Conservation (phyloP, 2,113 vertebrate genomes). For the Sigmodon hispidus region DNA sequence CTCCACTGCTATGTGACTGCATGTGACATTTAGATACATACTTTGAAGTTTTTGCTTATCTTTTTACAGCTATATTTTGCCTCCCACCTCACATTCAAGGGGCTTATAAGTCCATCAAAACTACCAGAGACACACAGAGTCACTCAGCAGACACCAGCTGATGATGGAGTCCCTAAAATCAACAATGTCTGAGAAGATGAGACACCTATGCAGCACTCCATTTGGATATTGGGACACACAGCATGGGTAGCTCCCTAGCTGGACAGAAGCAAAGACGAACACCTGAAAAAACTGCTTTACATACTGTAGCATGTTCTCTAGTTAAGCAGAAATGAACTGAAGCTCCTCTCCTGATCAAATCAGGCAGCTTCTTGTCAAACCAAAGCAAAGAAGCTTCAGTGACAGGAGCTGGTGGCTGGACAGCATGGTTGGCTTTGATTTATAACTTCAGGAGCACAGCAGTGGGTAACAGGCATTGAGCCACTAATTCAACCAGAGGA, state of each 20-base stretch:
- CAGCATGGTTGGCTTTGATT: neutral
- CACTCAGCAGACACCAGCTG: neutral
- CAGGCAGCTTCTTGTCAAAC: slow-evolving; percentile 44
- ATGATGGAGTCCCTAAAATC: neutral
- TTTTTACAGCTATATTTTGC: slow-evolving; percentile 13
- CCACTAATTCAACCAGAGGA: neutral
- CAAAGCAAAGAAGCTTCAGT: slow-evolving; percentile 21
- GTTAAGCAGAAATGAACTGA: slow-evolving; percentile 36
- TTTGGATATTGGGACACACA: too few species aligned
- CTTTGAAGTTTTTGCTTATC: neutral
- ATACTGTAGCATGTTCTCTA: slow-evolving; percentile 38
- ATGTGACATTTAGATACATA: neutral
- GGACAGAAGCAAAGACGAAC: slow-evolving; percentile 29
- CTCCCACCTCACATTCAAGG: neutral
- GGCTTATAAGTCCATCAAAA: neutral
- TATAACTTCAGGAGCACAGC: neutral
- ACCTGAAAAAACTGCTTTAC: neutral
- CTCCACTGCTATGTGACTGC: neutral
- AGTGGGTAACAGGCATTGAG: neutral
- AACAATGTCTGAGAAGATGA: slow-evolving; percentile 21
- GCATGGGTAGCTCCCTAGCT: too few species aligned
- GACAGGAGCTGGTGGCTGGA: neutral
- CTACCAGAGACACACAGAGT: neutral
- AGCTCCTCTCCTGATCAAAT: slow-evolving; percentile 19
- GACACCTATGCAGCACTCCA: too few species aligned